Evolutionary conservation across 2,888 invertebrate genomes (phyloP), one percentile per base, ranked within the genome.

Genomic region (Micoletzkya japonica): DNA sequence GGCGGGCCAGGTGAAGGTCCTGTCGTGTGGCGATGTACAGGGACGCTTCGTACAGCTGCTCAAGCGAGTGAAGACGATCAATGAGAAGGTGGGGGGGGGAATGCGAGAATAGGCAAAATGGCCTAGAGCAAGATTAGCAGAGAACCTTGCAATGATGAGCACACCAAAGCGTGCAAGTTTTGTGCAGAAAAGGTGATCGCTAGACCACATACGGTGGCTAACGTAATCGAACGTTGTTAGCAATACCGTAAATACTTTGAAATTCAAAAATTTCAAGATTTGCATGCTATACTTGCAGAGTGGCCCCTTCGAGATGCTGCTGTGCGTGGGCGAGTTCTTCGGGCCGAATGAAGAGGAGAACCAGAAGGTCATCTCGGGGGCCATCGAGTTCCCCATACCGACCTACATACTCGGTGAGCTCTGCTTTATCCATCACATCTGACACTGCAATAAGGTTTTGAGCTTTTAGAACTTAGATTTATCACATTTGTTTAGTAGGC

Each of bases 311-410:
- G 85, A 85, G 60, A 72, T 80, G 52, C 72, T 86, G 0, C 75
- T 86, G 36, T 86, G 85, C 69, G 82, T 85, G n/a, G 85, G 85
- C 58, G 85, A 85, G 66, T 85, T 85, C 71, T 85, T 85, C 72
- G 85, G 85, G 0, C 79, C 78, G 30, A 73, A 82, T 61, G 80
- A 77, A 34, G 82, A 77, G 10, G 71, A 74, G 30, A 85, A 85
- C 64, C 72, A 79, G 58, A 73, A 74, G 56, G 69, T 69, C 37
- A 44, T 54, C 26, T 44, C 26, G 3, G 69, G 69, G 2, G 20
- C n/a, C 4, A 58, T 83, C 49, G 78, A 82, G 54, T 81, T 84
- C 57, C 84, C 84, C 1, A 56, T 85, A 1, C 78, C 82, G 10
- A 80, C 83, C 2, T 85, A 85, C 59, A 81, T 85, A 70, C 72